A percentile compares a stretch with the other conserved stretches of the same genome.
Evolutionary conservation across 2,113 vertebrate species (phyloP).

Genomic region (Oncorhynchus gorbuscha): DNA sequence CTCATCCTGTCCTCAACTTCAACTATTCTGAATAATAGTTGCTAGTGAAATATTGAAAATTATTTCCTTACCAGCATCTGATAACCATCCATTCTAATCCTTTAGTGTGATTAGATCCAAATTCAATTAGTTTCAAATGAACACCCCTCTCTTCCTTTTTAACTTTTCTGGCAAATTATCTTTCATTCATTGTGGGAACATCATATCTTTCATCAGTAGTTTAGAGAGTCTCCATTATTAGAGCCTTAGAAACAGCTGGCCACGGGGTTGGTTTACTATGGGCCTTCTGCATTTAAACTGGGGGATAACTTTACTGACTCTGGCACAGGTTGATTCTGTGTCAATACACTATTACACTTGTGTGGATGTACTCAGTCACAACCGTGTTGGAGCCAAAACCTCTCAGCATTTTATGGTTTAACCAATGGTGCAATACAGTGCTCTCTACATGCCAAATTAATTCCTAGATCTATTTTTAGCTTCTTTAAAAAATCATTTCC

Average conservation of each 20-base stretch:
- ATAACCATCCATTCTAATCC: constrained; percentile 36
- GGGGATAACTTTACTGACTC: neutral
- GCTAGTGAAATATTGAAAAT: constrained; percentile 7
- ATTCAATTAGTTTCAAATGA: constrained; percentile 44
- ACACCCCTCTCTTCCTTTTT: neutral
- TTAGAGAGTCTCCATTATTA: constrained; percentile 17
- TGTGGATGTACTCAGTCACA: neutral
- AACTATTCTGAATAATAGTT: constrained; percentile 3
- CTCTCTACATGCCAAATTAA: neutral
- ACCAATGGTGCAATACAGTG: neutral
- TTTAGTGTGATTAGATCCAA: constrained; percentile 35
- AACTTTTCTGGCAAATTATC: constrained; percentile 12
- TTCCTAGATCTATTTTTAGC: neutral
- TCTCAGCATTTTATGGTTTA: neutral
- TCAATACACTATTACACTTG: neutral
- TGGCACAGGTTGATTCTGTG: neutral
- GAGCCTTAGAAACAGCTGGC: constrained; percentile 29
- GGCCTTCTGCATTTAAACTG: neutral
- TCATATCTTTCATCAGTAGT: constrained; percentile 26
- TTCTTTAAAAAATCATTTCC: neutral
- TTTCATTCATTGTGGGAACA: neutral
- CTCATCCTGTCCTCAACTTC: neutral
- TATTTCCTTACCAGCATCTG: constrained; percentile 30
- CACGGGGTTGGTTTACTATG: neutral
- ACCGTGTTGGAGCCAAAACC: neutral